Evolutionary conservation across 1,140 invertebrate species (phyloP).

Genomic region (Drosophila pectinifera): DNA sequence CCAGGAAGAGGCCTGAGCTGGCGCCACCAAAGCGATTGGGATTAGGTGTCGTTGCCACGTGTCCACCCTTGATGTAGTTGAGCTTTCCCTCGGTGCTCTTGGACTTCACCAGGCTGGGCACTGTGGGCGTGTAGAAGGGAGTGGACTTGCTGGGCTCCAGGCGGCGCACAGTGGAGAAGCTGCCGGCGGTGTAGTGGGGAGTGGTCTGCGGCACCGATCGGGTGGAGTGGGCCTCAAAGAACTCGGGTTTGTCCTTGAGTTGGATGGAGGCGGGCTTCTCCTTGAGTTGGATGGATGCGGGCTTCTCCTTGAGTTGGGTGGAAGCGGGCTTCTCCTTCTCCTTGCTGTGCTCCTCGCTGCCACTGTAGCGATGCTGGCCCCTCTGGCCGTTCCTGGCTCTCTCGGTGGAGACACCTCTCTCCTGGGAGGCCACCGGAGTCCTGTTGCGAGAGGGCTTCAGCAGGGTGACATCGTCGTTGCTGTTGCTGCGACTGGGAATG

Average conservation of each 20-base stretch:
- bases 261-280: slow-evolving; percentile 4
- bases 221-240: slow-evolving; percentile 62
- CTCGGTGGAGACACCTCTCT: slow-evolving; percentile 59
- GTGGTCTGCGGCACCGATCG: slow-evolving; percentile 60
- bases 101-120: slow-evolving; percentile 76
- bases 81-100: slow-evolving; percentile 73
- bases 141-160: slow-evolving; percentile 77
- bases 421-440: slow-evolving; percentile 45
- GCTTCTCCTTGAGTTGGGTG: slow-evolving; percentile 13
- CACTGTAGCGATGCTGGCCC: slow-evolving; percentile 72
- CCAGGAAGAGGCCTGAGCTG: slow-evolving; percentile 58
- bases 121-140: slow-evolving; percentile 84
- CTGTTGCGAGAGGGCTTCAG: slow-evolving; percentile 51
- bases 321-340: slow-evolving; percentile 36
- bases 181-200: slow-evolving; percentile 52
- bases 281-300: not conserved
- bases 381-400: slow-evolving; percentile 64
- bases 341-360: slow-evolving; percentile 67
- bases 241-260: slow-evolving; percentile 58
- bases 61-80: slow-evolving; percentile 68
- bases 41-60: slow-evolving; percentile 60
- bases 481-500: slow-evolving; percentile 34
- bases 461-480: slow-evolving; percentile 50
- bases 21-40: slow-evolving; percentile 57
- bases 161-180: slow-evolving; percentile 64